Base-by-base conservation (phyloP, 1,140 invertebrate species). In the Hermatobates lingyangjiaoensis region DNA sequence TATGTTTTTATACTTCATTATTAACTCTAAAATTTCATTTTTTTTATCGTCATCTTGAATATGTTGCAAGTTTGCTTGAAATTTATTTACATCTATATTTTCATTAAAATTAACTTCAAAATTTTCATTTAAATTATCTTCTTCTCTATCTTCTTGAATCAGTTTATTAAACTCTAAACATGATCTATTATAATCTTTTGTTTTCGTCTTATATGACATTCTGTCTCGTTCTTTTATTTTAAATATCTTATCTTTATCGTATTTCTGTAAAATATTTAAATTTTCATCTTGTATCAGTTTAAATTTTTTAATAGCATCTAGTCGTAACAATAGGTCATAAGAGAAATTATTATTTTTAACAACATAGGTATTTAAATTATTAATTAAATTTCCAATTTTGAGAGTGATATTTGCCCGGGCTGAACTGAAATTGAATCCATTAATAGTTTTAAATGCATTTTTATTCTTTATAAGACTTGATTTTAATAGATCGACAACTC, bases 71-170 rank as follows among this genome's bases (percentile, higher is more conserved):
- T 42, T 42, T 5, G 5, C 39, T 42, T 42, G 18, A 42, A 42
- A 10, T 42, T 5, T 4, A 5, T 42, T 42, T 42, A 42, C 18
- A 42, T 42, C 39, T 42, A 42, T 42, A 42, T 42, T 42, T 42
- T 42, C 39, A 42, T 42, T 42, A 42, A 42, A 42, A 42, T 42
- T 42, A 42, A 42, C 24, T 23, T 30, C 34, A 20, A 23, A 27
- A 50, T 50, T 39, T 23, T 50, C 20, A 42, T 50, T 28, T 42
- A 39, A 21, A 40, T 40, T 15, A 57, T 52, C 51, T 54, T 47
- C 56, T 60, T 61, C 51, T 62, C 56, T 48, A 57, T 58, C 2
- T 53, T n/a, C 46, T 61, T 57, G 7, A 63, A 40, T 50, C 48
- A 52, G 21, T 18, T 20, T 42, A 10, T 42, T 18, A 42, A 10